Conservation (phyloP, 2,797 vertebrate species). For the Sitta carolinensis region DNA sequence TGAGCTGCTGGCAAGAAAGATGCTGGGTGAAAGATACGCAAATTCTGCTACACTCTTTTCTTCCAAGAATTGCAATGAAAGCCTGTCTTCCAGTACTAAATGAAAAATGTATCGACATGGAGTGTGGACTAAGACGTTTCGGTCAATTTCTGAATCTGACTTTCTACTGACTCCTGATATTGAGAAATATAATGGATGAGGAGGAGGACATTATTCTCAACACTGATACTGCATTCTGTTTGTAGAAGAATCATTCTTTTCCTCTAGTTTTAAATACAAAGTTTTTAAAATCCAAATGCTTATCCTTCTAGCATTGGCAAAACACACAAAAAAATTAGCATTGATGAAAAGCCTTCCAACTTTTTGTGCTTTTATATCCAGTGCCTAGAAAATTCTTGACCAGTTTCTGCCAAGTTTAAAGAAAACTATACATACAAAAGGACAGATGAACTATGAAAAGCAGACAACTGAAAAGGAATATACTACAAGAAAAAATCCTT, state of each 20-base stretch:
- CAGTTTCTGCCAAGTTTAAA: neutral
- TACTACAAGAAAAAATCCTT: neutral
- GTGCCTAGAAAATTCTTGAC: neutral
- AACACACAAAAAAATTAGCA: neutral
- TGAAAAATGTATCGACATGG: neutral
- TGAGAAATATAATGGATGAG: neutral
- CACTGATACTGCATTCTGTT: neutral
- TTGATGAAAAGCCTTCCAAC: neutral
- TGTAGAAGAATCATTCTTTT: neutral
- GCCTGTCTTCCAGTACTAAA: neutral
- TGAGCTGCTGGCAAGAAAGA: neutral
- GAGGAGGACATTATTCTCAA: no score
- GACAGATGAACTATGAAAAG: neutral
- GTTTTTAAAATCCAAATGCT: neutral
- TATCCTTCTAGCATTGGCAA: neutral
- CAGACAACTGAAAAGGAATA: neutral
- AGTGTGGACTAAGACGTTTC: neutral
- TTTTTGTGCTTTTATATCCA: neutral
- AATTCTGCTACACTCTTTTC: neutral
- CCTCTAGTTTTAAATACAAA: neutral
- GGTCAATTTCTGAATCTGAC: neutral
- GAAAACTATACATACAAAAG: neutral
- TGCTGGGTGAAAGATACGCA: fast-evolving
- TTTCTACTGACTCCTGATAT: neutral
- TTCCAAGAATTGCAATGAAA: neutral